These are phyloP conservation scores for Nymphalis urticae DNA, from an alignment of 2,888 invertebrate species.

Conservation along the genomic window DNA sequence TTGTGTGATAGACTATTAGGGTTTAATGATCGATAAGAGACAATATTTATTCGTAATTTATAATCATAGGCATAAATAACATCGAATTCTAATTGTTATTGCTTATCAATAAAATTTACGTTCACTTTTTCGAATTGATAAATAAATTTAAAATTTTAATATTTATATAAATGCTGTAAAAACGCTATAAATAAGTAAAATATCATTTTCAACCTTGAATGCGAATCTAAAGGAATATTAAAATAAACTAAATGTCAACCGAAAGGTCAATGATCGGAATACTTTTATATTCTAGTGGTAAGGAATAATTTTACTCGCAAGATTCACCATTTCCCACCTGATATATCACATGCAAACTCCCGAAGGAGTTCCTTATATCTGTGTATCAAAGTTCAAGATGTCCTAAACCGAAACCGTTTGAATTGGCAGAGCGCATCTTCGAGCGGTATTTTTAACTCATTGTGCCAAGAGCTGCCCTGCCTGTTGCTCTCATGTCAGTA, in stretches of 20 bases:
- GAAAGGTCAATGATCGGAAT: constrained; percentile 44
- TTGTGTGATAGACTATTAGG: constrained; percentile 33
- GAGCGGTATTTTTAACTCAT: constrained; percentile 81
- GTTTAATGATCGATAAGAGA: constrained; percentile 41
- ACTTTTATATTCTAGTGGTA: constrained; percentile 36
- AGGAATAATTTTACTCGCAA: constrained; percentile 21
- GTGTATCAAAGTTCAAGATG: constrained; percentile 74
- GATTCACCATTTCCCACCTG: constrained; percentile 24
- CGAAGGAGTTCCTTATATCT: constrained; percentile 48
- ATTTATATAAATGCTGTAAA: constrained; percentile 4
- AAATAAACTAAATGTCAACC: constrained; percentile 39
- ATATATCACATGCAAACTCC: constrained; percentile 18
- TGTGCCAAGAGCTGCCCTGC: constrained; percentile 74
- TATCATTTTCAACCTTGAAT: constrained; percentile 27
- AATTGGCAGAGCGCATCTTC: constrained; percentile 80
- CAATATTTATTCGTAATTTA: neutral
- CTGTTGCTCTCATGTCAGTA: constrained; percentile 71
- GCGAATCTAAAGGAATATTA: constrained; percentile 23
- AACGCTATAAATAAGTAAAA: constrained; percentile 14
- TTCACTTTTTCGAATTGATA: neutral
- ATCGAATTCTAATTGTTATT: constrained; percentile 5
- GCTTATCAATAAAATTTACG: neutral
- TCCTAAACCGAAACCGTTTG: constrained; percentile 63
- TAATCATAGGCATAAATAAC: neutral
- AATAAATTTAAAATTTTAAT: neutral